A percentile compares a stretch with the other conserved stretches of the same genome.
Evolutionary conservation across 2,113 vertebrate species (phyloP).

Genomic region (Eurystomus gularis): DNA sequence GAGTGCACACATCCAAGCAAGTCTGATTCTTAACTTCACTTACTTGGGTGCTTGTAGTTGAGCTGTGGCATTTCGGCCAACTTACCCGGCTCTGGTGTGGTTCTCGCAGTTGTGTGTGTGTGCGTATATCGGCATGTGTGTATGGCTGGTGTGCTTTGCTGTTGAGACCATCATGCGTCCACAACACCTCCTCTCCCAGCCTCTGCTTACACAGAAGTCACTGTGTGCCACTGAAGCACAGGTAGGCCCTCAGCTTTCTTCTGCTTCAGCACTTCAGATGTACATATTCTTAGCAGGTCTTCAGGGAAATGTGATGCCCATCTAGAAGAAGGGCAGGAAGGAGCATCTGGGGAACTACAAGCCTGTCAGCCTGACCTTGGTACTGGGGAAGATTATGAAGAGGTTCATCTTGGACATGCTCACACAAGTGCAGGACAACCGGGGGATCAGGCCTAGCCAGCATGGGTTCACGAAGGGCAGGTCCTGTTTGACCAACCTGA

Average conservation of each 20-base stretch:
- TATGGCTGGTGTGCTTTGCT: accelerated
- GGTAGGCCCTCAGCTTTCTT: background rate
- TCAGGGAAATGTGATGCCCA: too few species aligned
- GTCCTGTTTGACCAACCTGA: too few species aligned
- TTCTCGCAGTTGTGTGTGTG: background rate
- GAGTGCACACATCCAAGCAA: background rate
- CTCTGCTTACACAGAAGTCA: background rate
- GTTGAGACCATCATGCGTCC: background rate
- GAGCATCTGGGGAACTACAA: too few species aligned
- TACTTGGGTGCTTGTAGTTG: background rate
- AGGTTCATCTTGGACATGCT: too few species aligned
- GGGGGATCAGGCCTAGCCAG: too few species aligned
- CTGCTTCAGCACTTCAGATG: background rate
- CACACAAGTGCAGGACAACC: too few species aligned
- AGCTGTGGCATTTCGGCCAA: background rate
- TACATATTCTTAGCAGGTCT: background rate
- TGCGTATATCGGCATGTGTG: accelerated
- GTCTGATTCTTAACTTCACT: background rate
- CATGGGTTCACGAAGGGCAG: too few species aligned
- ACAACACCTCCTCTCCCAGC: background rate
- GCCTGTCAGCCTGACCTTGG: too few species aligned
- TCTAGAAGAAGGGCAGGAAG: too few species aligned
- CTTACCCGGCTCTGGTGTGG: background rate
- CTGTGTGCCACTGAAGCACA: background rate
- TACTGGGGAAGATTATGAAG: too few species aligned